These are phyloP conservation scores for Odontocerum albicorne DNA, from an alignment of 2,888 invertebrate genomes.

Conservation along the genomic window DNA sequence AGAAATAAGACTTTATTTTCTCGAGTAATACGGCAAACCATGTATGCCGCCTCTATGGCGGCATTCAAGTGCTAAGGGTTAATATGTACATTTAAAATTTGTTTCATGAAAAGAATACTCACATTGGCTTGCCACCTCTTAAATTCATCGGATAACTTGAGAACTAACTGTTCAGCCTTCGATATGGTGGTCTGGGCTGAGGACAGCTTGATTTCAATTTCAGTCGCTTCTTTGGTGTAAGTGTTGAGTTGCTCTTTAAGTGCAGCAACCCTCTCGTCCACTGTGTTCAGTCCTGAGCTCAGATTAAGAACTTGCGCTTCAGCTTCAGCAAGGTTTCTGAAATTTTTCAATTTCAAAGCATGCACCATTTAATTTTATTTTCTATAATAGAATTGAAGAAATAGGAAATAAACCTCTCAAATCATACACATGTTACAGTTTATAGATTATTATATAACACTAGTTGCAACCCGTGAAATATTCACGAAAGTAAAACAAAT, in stretches of 20 bases:
- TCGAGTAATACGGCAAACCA: too few species aligned
- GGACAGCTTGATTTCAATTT: conserved; percentile 80
- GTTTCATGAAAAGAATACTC: conserved; percentile 32
- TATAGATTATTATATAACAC: too few species aligned
- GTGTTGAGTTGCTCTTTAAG: conserved; percentile 78
- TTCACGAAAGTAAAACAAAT: too few species aligned
- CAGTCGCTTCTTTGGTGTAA: conserved; percentile 92
- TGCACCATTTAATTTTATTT: too few species aligned
- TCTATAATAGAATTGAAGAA: too few species aligned
- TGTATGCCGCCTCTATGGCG: too few species aligned
- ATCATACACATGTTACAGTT: too few species aligned
- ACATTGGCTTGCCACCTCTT: conserved; percentile 74
- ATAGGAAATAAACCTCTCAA: too few species aligned
- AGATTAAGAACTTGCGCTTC: conserved; percentile 80
- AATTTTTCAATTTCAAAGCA: too few species aligned
- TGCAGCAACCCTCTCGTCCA: conserved; percentile 78
- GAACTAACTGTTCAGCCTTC: conserved; percentile 79
- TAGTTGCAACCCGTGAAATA: too few species aligned
- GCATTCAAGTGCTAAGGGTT: too few species aligned
- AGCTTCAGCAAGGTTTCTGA: conserved; percentile 76
- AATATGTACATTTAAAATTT: neutral
- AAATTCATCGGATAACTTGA: conserved; percentile 87
- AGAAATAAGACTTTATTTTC: too few species aligned
- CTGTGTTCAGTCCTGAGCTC: conserved; percentile 74
- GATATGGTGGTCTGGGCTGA: conserved; percentile 75